A percentile compares a stretch with the other conserved stretches of the same genome.
These are phyloP conservation scores for Calcarius lapponicus DNA, from an alignment of 2,797 vertebrate genomes.

Conservation along the genomic window DNA sequence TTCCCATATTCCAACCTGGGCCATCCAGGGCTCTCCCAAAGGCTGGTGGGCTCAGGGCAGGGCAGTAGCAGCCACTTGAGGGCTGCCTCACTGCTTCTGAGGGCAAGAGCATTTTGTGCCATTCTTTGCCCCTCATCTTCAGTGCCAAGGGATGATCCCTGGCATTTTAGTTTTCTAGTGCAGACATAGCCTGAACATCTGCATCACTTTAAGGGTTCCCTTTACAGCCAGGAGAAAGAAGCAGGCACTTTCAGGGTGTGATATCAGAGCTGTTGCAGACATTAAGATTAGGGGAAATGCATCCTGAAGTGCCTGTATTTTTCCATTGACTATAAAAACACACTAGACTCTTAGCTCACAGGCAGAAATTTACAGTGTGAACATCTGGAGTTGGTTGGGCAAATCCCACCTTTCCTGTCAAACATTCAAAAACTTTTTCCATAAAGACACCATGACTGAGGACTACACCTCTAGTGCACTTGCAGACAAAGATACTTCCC, in stretches of 20 bases:
- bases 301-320: conserved; percentile 7
- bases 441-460: background rate
- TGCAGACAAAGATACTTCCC: background rate
- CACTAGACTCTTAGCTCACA: conserved; percentile 17
- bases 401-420: conserved; percentile 28
- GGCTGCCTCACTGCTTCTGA: background rate
- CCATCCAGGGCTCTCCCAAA: background rate
- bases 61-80: background rate
- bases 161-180: background rate
- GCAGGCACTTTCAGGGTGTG: background rate
- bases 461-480: background rate
- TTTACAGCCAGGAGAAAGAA: background rate
- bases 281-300: background rate
- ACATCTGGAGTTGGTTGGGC: background rate
- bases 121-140: background rate
- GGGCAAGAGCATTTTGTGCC: background rate
- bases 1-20: background rate
- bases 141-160: background rate
- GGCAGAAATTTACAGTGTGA: conserved; percentile 4
- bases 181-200: background rate
- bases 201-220: background rate
- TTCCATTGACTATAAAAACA: background rate
- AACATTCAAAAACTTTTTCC: background rate
- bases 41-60: background rate
- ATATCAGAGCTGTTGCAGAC: background rate